These are phyloP conservation scores for Thecocarcelia acutangulata DNA, from an alignment of 2,888 invertebrate genomes.

Conservation along the genomic window DNA sequence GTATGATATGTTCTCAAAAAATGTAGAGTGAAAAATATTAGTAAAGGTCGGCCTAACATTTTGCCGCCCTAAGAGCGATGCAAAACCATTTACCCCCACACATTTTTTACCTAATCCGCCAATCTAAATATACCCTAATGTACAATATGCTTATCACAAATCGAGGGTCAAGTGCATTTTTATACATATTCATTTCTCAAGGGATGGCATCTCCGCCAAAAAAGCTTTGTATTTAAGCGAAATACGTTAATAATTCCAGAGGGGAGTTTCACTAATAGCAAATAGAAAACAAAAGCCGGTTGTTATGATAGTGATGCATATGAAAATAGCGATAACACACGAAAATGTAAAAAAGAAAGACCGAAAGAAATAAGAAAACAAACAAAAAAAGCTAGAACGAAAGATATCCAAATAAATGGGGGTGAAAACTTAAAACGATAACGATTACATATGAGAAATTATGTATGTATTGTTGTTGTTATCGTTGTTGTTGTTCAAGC, in stretches of 20 bases:
- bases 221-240: conserved; percentile 25
- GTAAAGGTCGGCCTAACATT: too few species aligned
- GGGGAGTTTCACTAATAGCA: conserved; percentile 31
- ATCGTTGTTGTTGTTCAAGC: conserved; percentile 23
- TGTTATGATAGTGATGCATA: conserved; percentile 13
- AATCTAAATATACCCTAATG: too few species aligned
- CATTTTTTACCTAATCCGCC: too few species aligned
- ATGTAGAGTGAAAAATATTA: too few species aligned
- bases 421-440: conserved; percentile 61
- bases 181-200: conserved; percentile 18
- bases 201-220: conserved; percentile 40
- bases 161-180: neutral
- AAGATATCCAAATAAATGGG: conserved; percentile 48
- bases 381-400: conserved; percentile 33
- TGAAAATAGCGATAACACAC: conserved; percentile 41
- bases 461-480: neutral
- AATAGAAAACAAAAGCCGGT: conserved; percentile 53
- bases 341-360: conserved; percentile 14
- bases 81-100: too few species aligned
- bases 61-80: too few species aligned
- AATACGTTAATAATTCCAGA: neutral
- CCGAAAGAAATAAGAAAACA: neutral
- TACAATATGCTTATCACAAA: too few species aligned
- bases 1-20: too few species aligned
- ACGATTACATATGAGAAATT: conserved; percentile 58